A percentile compares a stretch with the other conserved stretches of the same genome.
Evolutionary conservation across 2,888 invertebrate genomes (phyloP).

Genomic region (Alcis repandata): DNA sequence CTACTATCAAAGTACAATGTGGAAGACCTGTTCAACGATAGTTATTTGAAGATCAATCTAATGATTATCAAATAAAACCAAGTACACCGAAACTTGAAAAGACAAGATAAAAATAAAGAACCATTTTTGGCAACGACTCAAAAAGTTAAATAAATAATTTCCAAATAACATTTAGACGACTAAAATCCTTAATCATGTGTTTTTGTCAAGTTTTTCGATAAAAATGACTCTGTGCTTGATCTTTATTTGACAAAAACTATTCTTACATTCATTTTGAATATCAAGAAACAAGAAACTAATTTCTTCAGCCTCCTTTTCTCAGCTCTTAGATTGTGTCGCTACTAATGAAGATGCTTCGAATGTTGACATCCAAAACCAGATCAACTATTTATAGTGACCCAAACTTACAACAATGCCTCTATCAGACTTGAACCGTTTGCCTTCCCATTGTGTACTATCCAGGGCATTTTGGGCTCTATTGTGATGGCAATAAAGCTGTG

Average conservation of each 20-base stretch:
- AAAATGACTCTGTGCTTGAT: neutral
- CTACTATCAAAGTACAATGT: neutral
- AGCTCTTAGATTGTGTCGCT: constrained; percentile 2
- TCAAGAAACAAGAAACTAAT: constrained; percentile 36
- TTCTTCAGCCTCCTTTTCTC: neutral
- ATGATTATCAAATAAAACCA: no score
- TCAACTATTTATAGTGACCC: constrained; percentile 70
- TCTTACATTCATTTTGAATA: constrained; percentile 47
- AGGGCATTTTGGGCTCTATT: constrained; percentile 10
- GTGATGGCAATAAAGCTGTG: neutral
- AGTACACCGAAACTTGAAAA: no score
- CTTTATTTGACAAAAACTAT: constrained; percentile 35
- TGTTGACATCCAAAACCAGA: constrained; percentile 58
- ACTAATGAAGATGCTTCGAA: constrained; percentile 56
- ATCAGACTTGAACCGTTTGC: constrained; percentile 38
- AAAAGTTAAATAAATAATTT: no score
- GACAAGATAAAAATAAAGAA: no score
- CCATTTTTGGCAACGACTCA: no score
- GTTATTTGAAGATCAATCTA: neutral
- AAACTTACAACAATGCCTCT: constrained; percentile 58
- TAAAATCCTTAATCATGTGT: no score
- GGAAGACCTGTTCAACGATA: no score
- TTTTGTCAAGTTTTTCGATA: no score
- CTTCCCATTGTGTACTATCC: neutral
- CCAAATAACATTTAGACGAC: no score